Percentiles rank a stretch among this genome's conserved stretches.
Evolutionary conservation across 1,140 invertebrate species (phyloP).

Genomic region (Drosophila ficusphila): DNA sequence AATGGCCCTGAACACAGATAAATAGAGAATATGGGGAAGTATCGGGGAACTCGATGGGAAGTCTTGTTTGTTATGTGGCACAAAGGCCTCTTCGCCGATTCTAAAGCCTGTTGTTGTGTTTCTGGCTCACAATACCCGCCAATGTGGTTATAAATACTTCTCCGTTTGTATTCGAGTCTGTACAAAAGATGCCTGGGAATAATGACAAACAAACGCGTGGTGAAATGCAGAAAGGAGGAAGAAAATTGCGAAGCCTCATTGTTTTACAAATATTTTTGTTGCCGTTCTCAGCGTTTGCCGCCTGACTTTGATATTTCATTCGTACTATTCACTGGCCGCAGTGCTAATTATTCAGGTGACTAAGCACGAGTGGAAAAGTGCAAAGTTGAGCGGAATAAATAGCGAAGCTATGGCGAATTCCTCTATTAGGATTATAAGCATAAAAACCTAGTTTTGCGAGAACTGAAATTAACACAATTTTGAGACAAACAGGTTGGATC

Average conservation of each 20-base stretch:
- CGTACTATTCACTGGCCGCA: not conserved
- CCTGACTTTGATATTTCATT: not conserved
- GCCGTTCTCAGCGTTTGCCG: not conserved
- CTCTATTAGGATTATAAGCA: not conserved
- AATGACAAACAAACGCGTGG: slow-evolving; percentile 38
- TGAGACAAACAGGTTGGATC: slow-evolving; percentile 15
- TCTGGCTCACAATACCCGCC: slow-evolving; percentile 29
- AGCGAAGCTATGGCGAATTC: not conserved
- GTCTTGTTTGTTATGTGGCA: slow-evolving; percentile 41
- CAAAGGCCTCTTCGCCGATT: slow-evolving; percentile 48
- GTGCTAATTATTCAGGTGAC: slow-evolving; percentile 25
- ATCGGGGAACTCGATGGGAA: slow-evolving; percentile 16
- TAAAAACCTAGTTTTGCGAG: not conserved
- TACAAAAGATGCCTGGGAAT: slow-evolving; percentile 46
- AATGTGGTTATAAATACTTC: slow-evolving; percentile 20
- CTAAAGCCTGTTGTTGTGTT: slow-evolving; percentile 52
- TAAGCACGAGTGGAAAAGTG: not conserved
- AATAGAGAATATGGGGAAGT: slow-evolving; percentile 43
- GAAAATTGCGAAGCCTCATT: slow-evolving; percentile 42
- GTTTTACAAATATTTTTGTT: slow-evolving; percentile 29
- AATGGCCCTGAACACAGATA: slow-evolving; percentile 62
- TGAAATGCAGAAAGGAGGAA: slow-evolving; percentile 26
- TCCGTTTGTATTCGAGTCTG: slow-evolving; percentile 15
- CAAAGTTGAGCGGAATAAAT: not conserved
- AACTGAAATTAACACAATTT: slow-evolving; percentile 8